Evolutionary conservation across 2,888 invertebrate species (phyloP).

Genomic region (Melipona beecheii): DNA sequence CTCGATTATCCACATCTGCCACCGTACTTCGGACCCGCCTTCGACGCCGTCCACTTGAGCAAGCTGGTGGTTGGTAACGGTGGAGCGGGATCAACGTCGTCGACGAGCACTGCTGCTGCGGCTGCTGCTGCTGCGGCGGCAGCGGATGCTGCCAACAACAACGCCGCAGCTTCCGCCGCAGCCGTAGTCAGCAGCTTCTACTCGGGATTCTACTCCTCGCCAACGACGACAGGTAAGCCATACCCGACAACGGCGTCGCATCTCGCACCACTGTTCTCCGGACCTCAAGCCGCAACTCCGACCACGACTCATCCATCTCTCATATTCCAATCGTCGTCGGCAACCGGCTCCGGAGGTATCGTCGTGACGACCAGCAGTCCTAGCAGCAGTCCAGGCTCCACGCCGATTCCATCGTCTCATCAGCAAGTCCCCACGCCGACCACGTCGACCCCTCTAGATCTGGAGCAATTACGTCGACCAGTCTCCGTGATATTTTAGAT

Average conservation of each 20-base stretch:
- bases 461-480: constrained; percentile 88
- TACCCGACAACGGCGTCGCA: constrained; percentile 72
- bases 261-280: constrained; percentile 65
- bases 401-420: constrained; percentile 70
- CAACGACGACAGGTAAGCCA: constrained; percentile 85
- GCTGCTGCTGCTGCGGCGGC: constrained; percentile 81
- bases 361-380: constrained; percentile 71
- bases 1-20: constrained; percentile 88
- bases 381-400: constrained; percentile 75
- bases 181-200: constrained; percentile 89
- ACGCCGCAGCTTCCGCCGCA: constrained; percentile 83
- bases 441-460: constrained; percentile 85
- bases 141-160: constrained; percentile 85
- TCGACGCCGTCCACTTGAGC: constrained; percentile 88
- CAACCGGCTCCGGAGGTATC: constrained; percentile 49
- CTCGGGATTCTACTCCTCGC: constrained; percentile 87
- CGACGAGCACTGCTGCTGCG: constrained; percentile 83
- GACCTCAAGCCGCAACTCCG: constrained; percentile 84
- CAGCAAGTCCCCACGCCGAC: constrained; percentile 83
- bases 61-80: constrained; percentile 85
- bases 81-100: constrained; percentile 77
- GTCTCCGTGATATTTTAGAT: constrained; percentile 89
- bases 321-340: constrained; percentile 55
- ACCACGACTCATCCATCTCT: constrained; percentile 86
- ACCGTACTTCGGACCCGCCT: constrained; percentile 91